A percentile compares a stretch with the other conserved stretches of the same genome.
Evolutionary conservation across 2,888 invertebrate species (phyloP).

Genomic region (Drosophila percnosoma): DNA sequence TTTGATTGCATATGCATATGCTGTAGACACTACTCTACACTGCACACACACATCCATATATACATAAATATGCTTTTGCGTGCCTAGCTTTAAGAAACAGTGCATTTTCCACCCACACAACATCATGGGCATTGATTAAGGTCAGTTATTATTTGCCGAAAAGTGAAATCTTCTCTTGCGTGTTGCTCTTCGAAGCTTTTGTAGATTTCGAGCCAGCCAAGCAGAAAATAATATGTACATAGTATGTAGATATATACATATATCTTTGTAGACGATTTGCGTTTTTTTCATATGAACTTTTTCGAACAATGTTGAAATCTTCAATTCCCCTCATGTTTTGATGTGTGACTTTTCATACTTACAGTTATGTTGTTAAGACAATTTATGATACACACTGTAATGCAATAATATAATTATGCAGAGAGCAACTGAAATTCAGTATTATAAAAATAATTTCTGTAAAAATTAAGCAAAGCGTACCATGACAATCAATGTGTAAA

Average conservation of each 20-base stretch:
- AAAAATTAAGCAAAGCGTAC: not conserved
- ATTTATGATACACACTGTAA: not conserved
- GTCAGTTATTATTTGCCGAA: constrained; percentile 69
- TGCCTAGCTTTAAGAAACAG: constrained; percentile 29
- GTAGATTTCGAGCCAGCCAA: constrained; percentile 35
- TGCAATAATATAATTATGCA: not conserved
- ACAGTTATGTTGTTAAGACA: not conserved
- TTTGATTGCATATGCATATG: constrained; percentile 61
- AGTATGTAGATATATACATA: not conserved
- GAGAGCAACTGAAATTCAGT: not conserved
- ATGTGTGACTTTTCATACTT: not conserved
- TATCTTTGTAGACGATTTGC: constrained; percentile 27
- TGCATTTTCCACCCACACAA: constrained; percentile 54
- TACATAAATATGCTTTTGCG: constrained; percentile 6
- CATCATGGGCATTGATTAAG: constrained; percentile 67
- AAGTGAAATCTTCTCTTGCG: constrained; percentile 64
- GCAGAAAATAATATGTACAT: constrained; percentile 31
- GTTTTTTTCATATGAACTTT: not conserved
- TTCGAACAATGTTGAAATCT: constrained; percentile 2
- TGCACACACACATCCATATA: not conserved
- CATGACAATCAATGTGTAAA: not conserved
- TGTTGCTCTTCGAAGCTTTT: constrained; percentile 18
- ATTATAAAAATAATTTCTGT: not conserved
- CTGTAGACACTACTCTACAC: constrained; percentile 26
- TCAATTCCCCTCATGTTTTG: too few relatives aligned